Evolutionary conservation across 2,797 vertebrate genomes (phyloP).

Genomic region (Sandelia bainsii): DNA sequence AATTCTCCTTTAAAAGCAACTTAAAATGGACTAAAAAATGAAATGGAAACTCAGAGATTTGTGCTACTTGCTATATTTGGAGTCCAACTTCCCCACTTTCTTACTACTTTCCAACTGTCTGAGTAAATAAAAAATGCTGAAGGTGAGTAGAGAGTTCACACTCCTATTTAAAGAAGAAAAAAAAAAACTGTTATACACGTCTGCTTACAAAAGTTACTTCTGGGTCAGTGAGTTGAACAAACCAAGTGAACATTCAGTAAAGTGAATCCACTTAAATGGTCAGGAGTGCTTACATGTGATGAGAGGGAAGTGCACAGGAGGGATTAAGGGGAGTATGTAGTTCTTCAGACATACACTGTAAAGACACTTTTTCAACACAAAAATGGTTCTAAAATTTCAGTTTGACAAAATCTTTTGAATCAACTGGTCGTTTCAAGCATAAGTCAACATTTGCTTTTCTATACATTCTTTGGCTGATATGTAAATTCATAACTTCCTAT

Average conservation of each 20-base stretch:
- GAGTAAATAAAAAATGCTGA: slow-evolving; percentile 42
- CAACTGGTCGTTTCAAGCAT: slow-evolving; percentile 10
- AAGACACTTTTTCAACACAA: slow-evolving; percentile 17
- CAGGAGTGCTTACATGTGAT: slow-evolving; percentile 67
- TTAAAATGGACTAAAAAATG: background rate
- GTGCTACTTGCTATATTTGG: background rate
- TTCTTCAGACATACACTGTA: slow-evolving; percentile 25
- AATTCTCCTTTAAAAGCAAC: slow-evolving; percentile 9
- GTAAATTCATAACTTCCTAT: background rate
- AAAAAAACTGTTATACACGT: slow-evolving; percentile 47
- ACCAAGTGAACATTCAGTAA: slow-evolving; percentile 62
- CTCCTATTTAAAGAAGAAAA: slow-evolving; percentile 21
- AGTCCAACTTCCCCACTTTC: slow-evolving; percentile 13
- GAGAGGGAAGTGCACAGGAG: slow-evolving; percentile 37
- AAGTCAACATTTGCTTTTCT: slow-evolving; percentile 9
- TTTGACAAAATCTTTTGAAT: slow-evolving; percentile 15
- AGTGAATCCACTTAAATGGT: slow-evolving; percentile 65
- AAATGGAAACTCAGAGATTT: background rate
- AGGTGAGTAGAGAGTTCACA: slow-evolving; percentile 38
- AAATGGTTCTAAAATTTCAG: background rate
- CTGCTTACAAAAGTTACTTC: slow-evolving; percentile 62
- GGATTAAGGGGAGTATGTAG: slow-evolving; percentile 29
- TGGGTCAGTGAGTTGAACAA: slow-evolving; percentile 65
- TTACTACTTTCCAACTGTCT: slow-evolving; percentile 36
- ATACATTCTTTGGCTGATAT: slow-evolving; percentile 2